Evolutionary conservation across 2,113 vertebrate genomes (phyloP).

Genomic region (Anas platyrhynchos): DNA sequence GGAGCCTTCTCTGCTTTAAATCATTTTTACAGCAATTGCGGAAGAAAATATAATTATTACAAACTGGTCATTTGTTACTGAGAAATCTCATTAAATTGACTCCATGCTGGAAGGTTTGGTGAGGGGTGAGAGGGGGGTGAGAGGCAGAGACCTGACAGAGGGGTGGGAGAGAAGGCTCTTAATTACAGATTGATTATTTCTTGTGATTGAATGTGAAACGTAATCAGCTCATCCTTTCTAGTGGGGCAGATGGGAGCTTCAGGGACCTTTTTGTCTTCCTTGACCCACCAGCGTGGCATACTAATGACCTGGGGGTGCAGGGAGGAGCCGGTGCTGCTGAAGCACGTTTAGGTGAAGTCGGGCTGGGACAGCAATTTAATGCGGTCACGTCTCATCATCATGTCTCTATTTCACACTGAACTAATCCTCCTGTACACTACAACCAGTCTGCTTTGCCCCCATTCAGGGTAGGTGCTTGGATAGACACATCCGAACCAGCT

Average conservation of each 20-base stretch:
- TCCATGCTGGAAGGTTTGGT: conserved; percentile 59
- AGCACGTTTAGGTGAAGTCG: background rate
- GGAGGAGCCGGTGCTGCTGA: background rate
- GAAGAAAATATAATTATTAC: conserved; percentile 82
- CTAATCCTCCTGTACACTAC: rapidly evolving
- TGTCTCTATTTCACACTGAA: background rate
- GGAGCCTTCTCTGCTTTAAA: conserved; percentile 75
- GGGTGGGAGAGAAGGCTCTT: conserved; percentile 42
- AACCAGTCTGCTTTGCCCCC: background rate
- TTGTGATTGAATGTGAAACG: conserved; percentile 60
- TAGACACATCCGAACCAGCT: rapidly evolving
- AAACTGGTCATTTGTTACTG: conserved; percentile 80
- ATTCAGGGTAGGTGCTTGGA: background rate
- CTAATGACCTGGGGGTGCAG: background rate
- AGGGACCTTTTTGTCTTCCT: conserved; percentile 16
- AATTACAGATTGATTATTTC: conserved; percentile 77
- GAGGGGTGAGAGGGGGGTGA: background rate
- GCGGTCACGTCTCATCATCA: background rate
- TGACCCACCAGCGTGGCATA: background rate
- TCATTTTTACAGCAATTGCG: conserved; percentile 68
- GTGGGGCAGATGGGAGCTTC: background rate
- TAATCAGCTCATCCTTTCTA: conserved; percentile 61
- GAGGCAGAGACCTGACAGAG: background rate
- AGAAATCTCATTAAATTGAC: conserved; percentile 79
- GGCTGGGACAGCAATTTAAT: background rate